Base-by-base conservation (phyloP, 92 coral and sea anemone genomes). In the Phenganax stokvisi region DNA sequence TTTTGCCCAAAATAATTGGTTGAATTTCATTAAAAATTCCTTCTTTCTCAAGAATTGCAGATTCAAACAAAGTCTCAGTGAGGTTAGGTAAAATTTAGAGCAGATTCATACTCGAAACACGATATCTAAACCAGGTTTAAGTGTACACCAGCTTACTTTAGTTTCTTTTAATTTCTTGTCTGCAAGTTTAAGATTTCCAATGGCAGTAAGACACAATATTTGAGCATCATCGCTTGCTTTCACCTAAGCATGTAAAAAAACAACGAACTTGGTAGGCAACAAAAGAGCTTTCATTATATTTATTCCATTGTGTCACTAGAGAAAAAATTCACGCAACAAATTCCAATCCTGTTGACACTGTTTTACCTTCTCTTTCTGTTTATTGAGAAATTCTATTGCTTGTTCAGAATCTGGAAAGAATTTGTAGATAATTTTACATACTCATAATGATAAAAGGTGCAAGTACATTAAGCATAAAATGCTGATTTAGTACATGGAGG, bases 141-240 rank as follows among this genome's bases (percentile, higher is more conserved):
- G 51, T 7, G 51, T 16, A 75, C 44, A 28, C 9, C 31, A 73
- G 9, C 82, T 78, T 28, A 93, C 98, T 90, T 93, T 93, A 44
- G 98, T 90, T 31, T 92, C 97, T 80, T 89, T 88, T 87, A 93
- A 75, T 37, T 91, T 89, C 31, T 87, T 86, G 72, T 92, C 92
- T 53, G 85, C 83, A 56, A 93, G 92, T 79, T 88, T 85, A 51
- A 93, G 87, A 72, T 90, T 93, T 16, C 97, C 98, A 85, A 90
- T 93, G 10, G 97, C 90, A 51, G 98, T 93, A 59, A 93, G 87
- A 71, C 98, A 93, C 27, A 93, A 84, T 15, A 93, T 89, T 31
- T 89, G 90, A 16, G 98, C 98, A 67, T 93, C 98, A 56, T 82
- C 59, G 60, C 90, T 93, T 72, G 78, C 90, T 71, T 90, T 89